These are phyloP conservation scores for Leucopternis melanops DNA, from an alignment of 2,113 vertebrate species.

Conservation along the genomic window DNA sequence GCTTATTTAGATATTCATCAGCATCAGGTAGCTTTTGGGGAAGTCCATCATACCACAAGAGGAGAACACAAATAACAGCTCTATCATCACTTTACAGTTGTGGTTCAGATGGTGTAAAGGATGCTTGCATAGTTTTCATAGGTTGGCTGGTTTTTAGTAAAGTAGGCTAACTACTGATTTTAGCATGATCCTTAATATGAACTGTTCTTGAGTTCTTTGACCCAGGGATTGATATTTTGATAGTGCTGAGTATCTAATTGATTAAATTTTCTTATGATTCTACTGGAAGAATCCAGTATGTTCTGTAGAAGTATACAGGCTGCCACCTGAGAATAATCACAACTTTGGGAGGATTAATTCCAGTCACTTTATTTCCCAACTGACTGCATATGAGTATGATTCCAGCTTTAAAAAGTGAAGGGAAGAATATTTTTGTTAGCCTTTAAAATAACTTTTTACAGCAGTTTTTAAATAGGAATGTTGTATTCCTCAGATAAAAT, in stretches of 20 bases:
- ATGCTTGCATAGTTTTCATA: no score
- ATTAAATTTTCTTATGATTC: not conserved
- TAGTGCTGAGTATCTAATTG: not conserved
- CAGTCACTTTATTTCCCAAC: not conserved
- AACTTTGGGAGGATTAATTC: not conserved
- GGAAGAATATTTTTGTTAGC: not conserved
- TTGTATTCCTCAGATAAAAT: not conserved
- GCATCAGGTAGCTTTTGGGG: not conserved
- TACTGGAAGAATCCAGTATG: not conserved
- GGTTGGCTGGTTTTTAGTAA: not conserved
- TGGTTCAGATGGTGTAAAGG: not conserved
- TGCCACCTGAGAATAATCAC: not conserved
- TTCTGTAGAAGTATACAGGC: not conserved
- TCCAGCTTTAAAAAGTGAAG: not conserved
- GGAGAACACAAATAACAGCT: not conserved
- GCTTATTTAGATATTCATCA: not conserved
- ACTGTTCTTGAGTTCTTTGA: not conserved
- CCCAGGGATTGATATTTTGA: not conserved
- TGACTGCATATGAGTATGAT: not conserved
- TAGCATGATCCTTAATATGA: not conserved
- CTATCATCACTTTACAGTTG: rapidly evolving
- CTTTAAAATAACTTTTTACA: not conserved
- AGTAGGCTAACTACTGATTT: not conserved
- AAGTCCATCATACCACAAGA: rapidly evolving
- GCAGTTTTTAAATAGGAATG: not conserved